Evolutionary conservation across 2,113 vertebrate species (phyloP), one percentile per base, ranked within the genome.

Genomic region (Perccottus glenii): DNA sequence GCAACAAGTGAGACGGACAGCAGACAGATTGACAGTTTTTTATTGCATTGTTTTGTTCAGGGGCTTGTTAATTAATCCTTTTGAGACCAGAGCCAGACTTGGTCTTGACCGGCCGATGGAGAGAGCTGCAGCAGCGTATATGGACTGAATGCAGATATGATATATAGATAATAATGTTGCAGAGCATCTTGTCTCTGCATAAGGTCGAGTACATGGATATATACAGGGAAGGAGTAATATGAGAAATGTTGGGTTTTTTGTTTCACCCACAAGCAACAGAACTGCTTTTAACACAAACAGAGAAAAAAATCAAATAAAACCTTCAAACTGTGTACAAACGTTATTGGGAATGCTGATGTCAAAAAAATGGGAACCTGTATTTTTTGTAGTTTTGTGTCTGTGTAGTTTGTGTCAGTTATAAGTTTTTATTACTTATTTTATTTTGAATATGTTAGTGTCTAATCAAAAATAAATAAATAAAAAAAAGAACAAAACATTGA

Each of bases 51-150:
- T 81, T 83, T 76, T 73, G 66, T 76, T 81, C 59, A 5, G 11
- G 60, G 64, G 36, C 44, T 73, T 77, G 52, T 71, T 89, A 87
- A 87, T 87, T 80, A 87, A 88, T 77, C 67, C 84, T 79, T 73
- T 45, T 19, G 85, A 75, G 88, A 86, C 67, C 50, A 12, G 38
- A 0, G 12, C 66, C 42, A 70, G 77, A 74, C 57, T 44, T 65
- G 59, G 50, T 69, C 55, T 49, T 6, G 33, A 33, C 4, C 57
- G 68, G 67, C 73, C 61, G 64, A 2, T 10, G 7, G 46, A 60
- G 63, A 62, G 44, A 58, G 35, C 60, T 47, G 9, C 33, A 59
- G 44, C 5, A 5, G 32, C 5, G 9, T 46, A 44, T 59, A 63
- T 35, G 45, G 51, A 49, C 53, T 71, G 75, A 85, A 85, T 86